Evolutionary conservation across 1,140 invertebrate species (phyloP).

Genomic region (Lethocerus indicus): DNA sequence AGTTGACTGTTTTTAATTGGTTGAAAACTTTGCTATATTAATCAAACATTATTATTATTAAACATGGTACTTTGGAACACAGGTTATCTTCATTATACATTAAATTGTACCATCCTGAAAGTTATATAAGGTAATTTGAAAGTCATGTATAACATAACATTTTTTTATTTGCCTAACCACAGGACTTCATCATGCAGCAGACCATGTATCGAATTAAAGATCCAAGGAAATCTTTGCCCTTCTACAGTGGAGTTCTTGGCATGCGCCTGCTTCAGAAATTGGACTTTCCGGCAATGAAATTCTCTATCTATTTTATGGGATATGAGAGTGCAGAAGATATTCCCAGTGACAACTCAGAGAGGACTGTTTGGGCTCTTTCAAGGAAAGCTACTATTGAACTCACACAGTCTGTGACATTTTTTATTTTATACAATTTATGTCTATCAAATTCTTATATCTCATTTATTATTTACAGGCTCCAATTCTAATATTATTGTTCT

Average conservation of each 20-base stretch:
- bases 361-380: slow-evolving; percentile 57
- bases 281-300: slow-evolving; percentile 79
- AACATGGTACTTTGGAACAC: neutral
- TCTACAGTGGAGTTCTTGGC: slow-evolving; percentile 78
- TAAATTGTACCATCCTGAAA: neutral
- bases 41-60: neutral
- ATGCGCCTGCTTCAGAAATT: slow-evolving; percentile 79
- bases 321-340: slow-evolving; percentile 64
- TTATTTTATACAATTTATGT: too few species aligned
- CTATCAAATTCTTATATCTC: too few species aligned
- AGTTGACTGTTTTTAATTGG: neutral
- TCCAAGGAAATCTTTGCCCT: slow-evolving; percentile 67
- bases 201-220: slow-evolving; percentile 94
- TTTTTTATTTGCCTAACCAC: neutral
- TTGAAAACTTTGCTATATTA: neutral
- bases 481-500: too few species aligned
- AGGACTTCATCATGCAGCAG: slow-evolving; percentile 88
- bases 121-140: neutral
- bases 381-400: slow-evolving; percentile 81
- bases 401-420: slow-evolving; percentile 56
- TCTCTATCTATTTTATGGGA: slow-evolving; percentile 86
- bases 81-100: neutral
- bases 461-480: too few species aligned
- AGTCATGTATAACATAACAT: neutral
- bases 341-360: slow-evolving; percentile 45